Evolutionary conservation across 2,888 invertebrate species (phyloP).

Genomic region (Oeneis ivallda): DNA sequence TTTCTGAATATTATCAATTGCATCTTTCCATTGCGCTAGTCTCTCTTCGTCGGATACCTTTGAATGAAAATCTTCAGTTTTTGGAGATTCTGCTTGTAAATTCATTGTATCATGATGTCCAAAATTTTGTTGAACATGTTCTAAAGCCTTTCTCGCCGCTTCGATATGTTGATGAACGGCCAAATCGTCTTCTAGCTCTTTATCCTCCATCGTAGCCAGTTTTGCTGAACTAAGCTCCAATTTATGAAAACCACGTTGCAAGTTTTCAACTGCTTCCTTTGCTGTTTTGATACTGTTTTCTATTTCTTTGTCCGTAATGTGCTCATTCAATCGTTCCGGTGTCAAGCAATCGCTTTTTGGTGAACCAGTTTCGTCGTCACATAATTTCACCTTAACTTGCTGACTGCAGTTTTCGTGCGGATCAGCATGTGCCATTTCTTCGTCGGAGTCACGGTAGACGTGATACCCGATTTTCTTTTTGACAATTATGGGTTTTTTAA

Average conservation of each 20-base stretch:
- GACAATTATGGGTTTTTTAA: constrained; percentile 62
- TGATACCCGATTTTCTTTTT: constrained; percentile 64
- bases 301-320: constrained; percentile 56
- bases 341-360: constrained; percentile 44
- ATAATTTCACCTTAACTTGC: constrained; percentile 66
- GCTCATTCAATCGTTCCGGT: constrained; percentile 43
- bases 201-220: constrained; percentile 24
- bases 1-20: constrained; percentile 57
- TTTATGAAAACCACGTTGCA: constrained; percentile 60
- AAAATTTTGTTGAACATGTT: constrained; percentile 60
- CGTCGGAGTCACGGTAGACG: constrained; percentile 65
- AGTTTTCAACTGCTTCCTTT: constrained; percentile 67
- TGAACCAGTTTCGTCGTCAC: constrained; percentile 54
- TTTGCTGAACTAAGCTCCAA: constrained; percentile 51
- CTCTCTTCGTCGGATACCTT: constrained; percentile 55
- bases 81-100: constrained; percentile 47
- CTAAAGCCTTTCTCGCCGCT: constrained; percentile 59
- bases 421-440: constrained; percentile 58
- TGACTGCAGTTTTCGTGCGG: constrained; percentile 60
- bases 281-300: constrained; percentile 66
- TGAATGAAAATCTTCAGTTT: constrained; percentile 46
- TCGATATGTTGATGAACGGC: constrained; percentile 64
- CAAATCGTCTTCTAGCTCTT: constrained; percentile 47
- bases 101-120: constrained; percentile 57
- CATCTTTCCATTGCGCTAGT: constrained; percentile 66